These are phyloP conservation scores for Catharus minimus DNA, from an alignment of 2,113 vertebrate genomes.

Conservation along the genomic window DNA sequence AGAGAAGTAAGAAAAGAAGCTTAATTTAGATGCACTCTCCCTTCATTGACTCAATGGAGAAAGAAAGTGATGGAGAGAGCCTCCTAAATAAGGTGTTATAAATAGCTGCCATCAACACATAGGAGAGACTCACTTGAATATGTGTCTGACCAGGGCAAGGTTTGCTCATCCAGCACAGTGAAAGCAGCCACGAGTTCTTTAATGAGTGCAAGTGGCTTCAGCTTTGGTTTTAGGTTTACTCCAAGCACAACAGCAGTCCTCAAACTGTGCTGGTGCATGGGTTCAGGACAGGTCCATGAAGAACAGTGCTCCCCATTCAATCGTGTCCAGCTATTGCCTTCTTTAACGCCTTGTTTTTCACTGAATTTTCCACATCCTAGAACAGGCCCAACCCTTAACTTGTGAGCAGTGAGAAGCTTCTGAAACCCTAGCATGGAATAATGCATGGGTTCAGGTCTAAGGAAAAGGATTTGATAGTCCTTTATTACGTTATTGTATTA, in stretches of 20 bases:
- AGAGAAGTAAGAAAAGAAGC: not conserved
- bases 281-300: constrained; percentile 28
- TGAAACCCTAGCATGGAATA: not conserved
- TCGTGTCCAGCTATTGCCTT: constrained; percentile 21
- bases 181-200: not conserved
- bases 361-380: constrained; percentile 47
- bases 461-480: not conserved
- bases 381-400: constrained; percentile 9
- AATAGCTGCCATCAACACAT: not conserved
- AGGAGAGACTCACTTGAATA: not conserved
- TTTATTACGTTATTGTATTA: not conserved
- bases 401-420: not conserved
- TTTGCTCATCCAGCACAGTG: not conserved
- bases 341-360: constrained; percentile 46
- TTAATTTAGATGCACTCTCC: constrained; percentile 1
- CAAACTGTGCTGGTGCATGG: not conserved
- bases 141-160: not conserved
- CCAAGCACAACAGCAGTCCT: constrained; percentile 44
- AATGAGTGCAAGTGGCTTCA: not conserved
- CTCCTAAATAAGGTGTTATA: not conserved
- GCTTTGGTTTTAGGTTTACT: constrained; percentile 48
- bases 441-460: not conserved
- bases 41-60: constrained; percentile 22
- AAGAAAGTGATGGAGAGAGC: constrained; percentile 3
- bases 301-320: constrained; percentile 56